Evolutionary conservation across 2,113 vertebrate genomes (phyloP).

Genomic region (Oncorhynchus gorbuscha): DNA sequence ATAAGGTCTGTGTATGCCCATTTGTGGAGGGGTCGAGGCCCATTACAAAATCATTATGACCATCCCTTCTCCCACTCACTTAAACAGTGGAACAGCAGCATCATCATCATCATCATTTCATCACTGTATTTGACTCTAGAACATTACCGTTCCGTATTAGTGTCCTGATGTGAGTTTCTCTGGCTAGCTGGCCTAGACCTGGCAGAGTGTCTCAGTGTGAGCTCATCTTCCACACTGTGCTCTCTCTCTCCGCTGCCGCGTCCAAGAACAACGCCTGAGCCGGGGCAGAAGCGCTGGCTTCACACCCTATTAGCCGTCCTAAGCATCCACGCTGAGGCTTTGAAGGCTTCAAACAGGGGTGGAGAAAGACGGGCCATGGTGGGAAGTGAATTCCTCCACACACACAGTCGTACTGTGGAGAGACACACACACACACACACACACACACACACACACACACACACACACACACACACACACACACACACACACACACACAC

Average conservation of each 20-base stretch:
- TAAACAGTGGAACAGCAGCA: background rate
- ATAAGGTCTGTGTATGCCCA: background rate
- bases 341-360: constrained; percentile 25
- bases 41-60: background rate
- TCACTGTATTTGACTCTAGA: background rate
- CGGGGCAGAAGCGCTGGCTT: constrained; percentile 36
- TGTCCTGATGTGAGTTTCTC: constrained; percentile 18
- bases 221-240: constrained; percentile 34
- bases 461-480: too few relatives aligned
- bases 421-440: too few relatives aligned
- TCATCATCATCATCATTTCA: background rate
- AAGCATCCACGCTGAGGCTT: constrained; percentile 21
- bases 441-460: too few relatives aligned
- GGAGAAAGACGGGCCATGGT: background rate
- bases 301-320: constrained; percentile 40
- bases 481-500: too few relatives aligned
- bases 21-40: background rate
- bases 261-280: constrained; percentile 46
- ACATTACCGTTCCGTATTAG: constrained; percentile 13
- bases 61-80: background rate
- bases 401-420: background rate
- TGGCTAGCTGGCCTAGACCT: background rate
- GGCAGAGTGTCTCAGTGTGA: constrained; percentile 32
- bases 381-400: background rate
- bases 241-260: constrained; percentile 19